phyloP scores from a whole-genome alignment of 2,888 invertebrate genomes.

The Nymphalis c-album region DNA sequence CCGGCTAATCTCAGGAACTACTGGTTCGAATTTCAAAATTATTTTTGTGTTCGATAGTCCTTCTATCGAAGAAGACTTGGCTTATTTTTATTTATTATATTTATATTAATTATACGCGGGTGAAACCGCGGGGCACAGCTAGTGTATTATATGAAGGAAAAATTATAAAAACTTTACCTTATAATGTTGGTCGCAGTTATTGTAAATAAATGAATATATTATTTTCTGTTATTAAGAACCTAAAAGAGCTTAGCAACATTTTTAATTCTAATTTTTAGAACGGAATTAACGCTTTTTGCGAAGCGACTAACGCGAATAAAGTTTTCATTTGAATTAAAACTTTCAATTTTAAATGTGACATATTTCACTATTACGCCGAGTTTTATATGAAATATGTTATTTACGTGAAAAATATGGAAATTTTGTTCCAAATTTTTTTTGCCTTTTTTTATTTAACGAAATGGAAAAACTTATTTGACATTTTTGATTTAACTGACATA shows the following conservation, averaged over 20 bases:
- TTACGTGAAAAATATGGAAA: not conserved
- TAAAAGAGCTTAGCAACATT: not conserved
- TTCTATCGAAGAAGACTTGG: too few species aligned
- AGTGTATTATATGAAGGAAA: too few species aligned
- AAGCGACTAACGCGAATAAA: not conserved
- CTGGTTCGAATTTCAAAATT: too few species aligned
- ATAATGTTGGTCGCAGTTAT: too few species aligned
- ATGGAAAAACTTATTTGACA: not conserved
- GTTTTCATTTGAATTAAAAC: not conserved
- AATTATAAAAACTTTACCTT: too few species aligned
- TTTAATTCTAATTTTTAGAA: slow-evolving; percentile 3
- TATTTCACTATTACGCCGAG: not conserved
- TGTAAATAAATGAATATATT: too few species aligned
- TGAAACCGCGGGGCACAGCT: too few species aligned
- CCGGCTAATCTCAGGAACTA: too few species aligned
- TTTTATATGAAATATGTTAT: not conserved
- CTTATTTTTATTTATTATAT: too few species aligned
- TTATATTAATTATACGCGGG: too few species aligned
- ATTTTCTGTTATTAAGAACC: not conserved
- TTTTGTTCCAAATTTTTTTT: not conserved
- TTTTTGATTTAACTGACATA: not conserved
- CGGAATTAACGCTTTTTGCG: slow-evolving; percentile 1
- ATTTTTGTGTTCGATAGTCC: too few species aligned
- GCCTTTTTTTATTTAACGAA: not conserved
- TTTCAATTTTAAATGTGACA: not conserved